These are phyloP conservation scores for Drosophila burlai DNA, from an alignment of 1,140 invertebrate species.

Conservation along the genomic window DNA sequence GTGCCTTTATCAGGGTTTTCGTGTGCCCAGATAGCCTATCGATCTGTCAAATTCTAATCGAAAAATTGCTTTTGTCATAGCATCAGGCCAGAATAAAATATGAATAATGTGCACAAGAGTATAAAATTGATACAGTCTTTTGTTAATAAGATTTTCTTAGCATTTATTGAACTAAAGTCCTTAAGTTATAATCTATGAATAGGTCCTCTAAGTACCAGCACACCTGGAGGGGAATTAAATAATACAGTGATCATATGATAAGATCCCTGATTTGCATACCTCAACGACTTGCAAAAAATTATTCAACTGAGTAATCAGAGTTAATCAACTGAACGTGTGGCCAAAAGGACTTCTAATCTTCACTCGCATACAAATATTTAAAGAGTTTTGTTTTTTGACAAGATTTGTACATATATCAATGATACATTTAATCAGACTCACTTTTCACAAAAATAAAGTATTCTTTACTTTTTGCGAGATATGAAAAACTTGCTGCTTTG, in stretches of 20 bases:
- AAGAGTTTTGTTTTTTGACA: constrained; percentile 3
- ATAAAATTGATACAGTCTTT: neutral
- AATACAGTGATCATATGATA: neutral
- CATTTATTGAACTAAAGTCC: neutral
- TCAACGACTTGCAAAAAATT: neutral
- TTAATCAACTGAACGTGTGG: no score
- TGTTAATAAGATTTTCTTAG: neutral
- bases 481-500: neutral
- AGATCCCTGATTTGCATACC: neutral
- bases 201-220: neutral
- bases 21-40: constrained; percentile 8
- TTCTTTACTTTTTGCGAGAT: neutral
- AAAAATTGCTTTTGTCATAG: neutral
- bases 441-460: neutral
- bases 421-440: neutral
- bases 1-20: constrained; percentile 2
- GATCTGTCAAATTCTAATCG: constrained; percentile 11
- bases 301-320: constrained; percentile 5
- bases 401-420: neutral
- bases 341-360: neutral
- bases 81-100: neutral
- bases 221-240: neutral
- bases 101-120: neutral
- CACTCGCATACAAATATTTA: neutral
- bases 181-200: neutral